Percentiles rank a stretch among this genome's conserved stretches.
These are phyloP conservation scores for Drosophila ironensis DNA, from an alignment of 1,140 invertebrate genomes.

Conservation along the genomic window DNA sequence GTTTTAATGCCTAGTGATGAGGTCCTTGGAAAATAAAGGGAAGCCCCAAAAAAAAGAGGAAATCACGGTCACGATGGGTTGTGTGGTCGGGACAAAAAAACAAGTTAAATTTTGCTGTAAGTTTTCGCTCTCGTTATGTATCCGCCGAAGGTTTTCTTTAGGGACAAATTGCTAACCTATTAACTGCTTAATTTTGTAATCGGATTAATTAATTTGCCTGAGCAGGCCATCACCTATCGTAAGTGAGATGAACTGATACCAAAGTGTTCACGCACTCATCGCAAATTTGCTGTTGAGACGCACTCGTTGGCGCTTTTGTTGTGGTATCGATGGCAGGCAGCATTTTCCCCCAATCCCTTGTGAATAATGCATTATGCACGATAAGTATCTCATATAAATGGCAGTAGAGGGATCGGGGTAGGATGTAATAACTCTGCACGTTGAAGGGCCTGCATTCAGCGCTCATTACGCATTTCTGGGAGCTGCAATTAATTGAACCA, in stretches of 20 bases:
- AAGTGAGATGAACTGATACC: conserved; percentile 1
- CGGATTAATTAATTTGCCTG: conserved; percentile 1
- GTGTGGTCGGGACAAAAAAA: no score
- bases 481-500: conserved; percentile 75
- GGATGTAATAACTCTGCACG: conserved; percentile 15
- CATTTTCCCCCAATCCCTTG: conserved; percentile 20
- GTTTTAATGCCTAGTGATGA: conserved; percentile 36
- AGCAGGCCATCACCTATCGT: not conserved
- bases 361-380: conserved; percentile 33
- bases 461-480: conserved; percentile 57
- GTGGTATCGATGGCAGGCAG: conserved; percentile 17
- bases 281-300: conserved; percentile 31
- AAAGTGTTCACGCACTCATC: conserved; percentile 30
- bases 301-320: conserved; percentile 34
- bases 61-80: no score
- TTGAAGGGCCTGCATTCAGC: conserved; percentile 11
- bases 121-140: no score
- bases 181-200: no score
- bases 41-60: not conserved
- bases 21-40: not conserved
- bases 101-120: no score
- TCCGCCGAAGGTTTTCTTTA: no score
- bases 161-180: no score
- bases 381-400: conserved; percentile 3
- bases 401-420: not conserved